Conservation (phyloP, 1,140 invertebrate species). For the Zeugodacus cucurbitae region DNA sequence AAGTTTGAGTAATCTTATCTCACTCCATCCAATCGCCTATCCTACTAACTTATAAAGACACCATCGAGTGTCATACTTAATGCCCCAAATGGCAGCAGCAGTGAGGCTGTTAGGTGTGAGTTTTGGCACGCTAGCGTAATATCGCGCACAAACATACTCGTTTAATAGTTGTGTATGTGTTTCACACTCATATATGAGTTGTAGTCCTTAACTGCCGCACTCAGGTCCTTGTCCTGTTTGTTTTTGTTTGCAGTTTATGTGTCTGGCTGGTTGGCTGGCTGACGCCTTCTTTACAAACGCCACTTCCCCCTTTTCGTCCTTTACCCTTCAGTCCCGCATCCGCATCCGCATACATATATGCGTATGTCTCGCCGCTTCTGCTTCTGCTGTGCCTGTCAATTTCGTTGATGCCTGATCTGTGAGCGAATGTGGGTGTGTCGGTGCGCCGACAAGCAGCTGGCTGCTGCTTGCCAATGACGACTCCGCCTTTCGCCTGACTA, state of each 20-base stretch:
- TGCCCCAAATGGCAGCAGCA: neutral
- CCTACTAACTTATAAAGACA: neutral
- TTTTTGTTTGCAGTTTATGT: neutral
- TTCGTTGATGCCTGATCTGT: neutral
- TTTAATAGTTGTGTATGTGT: neutral
- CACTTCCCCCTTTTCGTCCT: neutral
- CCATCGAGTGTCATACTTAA: slow-evolving; percentile 19
- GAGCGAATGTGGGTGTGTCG: neutral
- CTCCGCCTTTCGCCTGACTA: neutral
- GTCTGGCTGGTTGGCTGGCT: neutral
- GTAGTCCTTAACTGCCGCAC: neutral
- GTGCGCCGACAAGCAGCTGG: neutral
- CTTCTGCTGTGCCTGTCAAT: neutral
- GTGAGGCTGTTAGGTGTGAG: neutral
- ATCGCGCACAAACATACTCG: too few relatives aligned
- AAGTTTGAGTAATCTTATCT: slow-evolving; percentile 28
- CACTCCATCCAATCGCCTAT: neutral
- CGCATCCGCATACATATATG: neutral
- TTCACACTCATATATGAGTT: neutral
- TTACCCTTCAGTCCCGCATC: neutral
- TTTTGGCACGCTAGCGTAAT: too few relatives aligned
- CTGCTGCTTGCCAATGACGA: neutral
- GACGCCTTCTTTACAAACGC: neutral
- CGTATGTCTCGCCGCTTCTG: neutral
- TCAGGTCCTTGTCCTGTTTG: neutral